These are phyloP conservation scores for Callopanchax toddi DNA, from an alignment of 2,113 vertebrate genomes.

Conservation along the genomic window DNA sequence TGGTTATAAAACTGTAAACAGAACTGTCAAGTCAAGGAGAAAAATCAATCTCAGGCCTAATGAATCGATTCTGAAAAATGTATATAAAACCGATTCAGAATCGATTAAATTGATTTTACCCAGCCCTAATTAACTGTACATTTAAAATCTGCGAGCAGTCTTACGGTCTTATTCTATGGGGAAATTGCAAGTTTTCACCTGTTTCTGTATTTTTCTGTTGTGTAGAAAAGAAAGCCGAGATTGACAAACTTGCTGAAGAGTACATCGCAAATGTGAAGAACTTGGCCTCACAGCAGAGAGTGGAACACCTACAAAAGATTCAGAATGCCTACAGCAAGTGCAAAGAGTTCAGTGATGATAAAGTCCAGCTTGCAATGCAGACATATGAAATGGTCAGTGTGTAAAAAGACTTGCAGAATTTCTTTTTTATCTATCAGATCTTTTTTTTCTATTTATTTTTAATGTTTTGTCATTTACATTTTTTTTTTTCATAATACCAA, in stretches of 20 bases:
- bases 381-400: conserved; percentile 96
- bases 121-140: too few relatives aligned
- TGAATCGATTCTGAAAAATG: too few relatives aligned
- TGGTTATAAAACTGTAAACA: too few relatives aligned
- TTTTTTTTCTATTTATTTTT: too few relatives aligned
- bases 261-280: conserved; percentile 89
- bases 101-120: too few relatives aligned
- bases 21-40: too few relatives aligned
- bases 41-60: too few relatives aligned
- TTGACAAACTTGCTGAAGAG: conserved; percentile 90
- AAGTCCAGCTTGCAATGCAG: conserved; percentile 99
- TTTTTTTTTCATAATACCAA: too few relatives aligned
- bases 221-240: conserved; percentile 95
- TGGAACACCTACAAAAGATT: conserved; percentile 94
- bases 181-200: neutral
- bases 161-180: neutral
- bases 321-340: conserved; percentile 94
- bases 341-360: conserved; percentile 96
- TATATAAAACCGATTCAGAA: too few relatives aligned
- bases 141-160: neutral
- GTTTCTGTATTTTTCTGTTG: neutral
- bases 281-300: conserved; percentile 85
- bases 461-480: too few relatives aligned
- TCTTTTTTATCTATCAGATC: neutral
- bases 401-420: neutral